Conservation (phyloP, 2,888 invertebrate genomes). For the Leptarthrus brevirostris region DNA sequence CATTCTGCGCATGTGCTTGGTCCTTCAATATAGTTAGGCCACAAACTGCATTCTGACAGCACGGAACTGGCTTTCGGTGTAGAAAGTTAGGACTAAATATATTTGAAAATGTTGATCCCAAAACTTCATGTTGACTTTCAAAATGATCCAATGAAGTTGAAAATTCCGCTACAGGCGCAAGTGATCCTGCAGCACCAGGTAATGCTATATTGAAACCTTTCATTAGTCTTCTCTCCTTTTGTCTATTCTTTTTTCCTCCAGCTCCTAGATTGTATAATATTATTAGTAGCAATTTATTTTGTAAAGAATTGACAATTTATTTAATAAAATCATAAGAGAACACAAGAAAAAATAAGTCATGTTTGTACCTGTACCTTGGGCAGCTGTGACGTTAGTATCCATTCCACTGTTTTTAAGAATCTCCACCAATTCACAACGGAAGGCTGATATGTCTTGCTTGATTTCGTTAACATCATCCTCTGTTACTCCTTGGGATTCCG, state of each 20-base stretch:
- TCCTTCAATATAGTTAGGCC: slow-evolving; percentile 53
- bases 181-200: slow-evolving; percentile 72
- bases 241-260: slow-evolving; percentile 92
- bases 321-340: background rate
- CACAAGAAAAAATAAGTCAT: slow-evolving; percentile 3
- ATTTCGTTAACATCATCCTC: slow-evolving; percentile 99
- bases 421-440: slow-evolving; percentile 96
- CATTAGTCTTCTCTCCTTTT: slow-evolving; percentile 92
- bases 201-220: slow-evolving; percentile 93
- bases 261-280: slow-evolving; percentile 75
- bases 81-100: slow-evolving; percentile 69
- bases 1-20: slow-evolving; percentile 56
- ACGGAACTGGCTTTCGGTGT: slow-evolving; percentile 62
- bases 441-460: slow-evolving; percentile 98
- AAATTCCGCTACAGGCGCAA: slow-evolving; percentile 84
- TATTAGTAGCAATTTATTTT: background rate
- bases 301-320: background rate
- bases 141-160: slow-evolving; percentile 76
- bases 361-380: slow-evolving; percentile 77
- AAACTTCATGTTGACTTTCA: slow-evolving; percentile 72
- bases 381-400: slow-evolving; percentile 88
- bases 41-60: slow-evolving; percentile 62
- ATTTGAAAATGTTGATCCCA: slow-evolving; percentile 78
- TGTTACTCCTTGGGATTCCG: slow-evolving; percentile 95
- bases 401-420: slow-evolving; percentile 95